Percentiles rank a stretch among this genome's conserved stretches.
phyloP scores from a whole-genome alignment of 2,888 invertebrate genomes.

The Cataglyphis rosenhaueri region DNA sequence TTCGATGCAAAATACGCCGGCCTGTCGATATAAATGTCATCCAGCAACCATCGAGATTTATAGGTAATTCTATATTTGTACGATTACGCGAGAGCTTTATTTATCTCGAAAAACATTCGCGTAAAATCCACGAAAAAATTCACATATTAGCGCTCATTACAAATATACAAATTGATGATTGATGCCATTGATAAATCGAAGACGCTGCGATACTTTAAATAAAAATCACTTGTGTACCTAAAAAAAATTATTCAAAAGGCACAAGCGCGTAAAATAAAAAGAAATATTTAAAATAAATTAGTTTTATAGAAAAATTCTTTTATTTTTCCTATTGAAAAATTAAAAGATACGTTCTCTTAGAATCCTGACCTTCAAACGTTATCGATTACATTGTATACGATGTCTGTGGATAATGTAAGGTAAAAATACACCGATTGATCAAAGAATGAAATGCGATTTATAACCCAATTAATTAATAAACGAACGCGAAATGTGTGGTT shows the following conservation, averaged over 20 bases:
- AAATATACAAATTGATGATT: neutral
- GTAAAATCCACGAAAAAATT: neutral
- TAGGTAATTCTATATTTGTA: neutral
- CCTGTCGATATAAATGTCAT: neutral
- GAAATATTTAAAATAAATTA: neutral
- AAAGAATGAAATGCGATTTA: conserved; percentile 3
- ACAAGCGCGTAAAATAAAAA: neutral
- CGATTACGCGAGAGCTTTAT: neutral
- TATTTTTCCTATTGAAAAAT: neutral
- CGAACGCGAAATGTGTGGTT: neutral
- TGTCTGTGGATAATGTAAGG: neutral
- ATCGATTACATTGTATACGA: neutral
- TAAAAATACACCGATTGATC: neutral
- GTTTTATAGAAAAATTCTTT: neutral
- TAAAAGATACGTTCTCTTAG: neutral
- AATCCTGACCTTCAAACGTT: neutral
- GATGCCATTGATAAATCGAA: neutral
- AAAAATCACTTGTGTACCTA: neutral
- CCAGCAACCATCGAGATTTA: neutral
- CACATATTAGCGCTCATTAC: neutral
- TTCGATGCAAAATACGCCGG: neutral
- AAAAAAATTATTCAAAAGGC: neutral
- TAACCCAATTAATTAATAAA: neutral
- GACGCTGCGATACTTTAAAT: neutral
- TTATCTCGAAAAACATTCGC: neutral